Evolutionary conservation across 2,113 vertebrate genomes (phyloP).

Genomic region (Amia ocellicauda): DNA sequence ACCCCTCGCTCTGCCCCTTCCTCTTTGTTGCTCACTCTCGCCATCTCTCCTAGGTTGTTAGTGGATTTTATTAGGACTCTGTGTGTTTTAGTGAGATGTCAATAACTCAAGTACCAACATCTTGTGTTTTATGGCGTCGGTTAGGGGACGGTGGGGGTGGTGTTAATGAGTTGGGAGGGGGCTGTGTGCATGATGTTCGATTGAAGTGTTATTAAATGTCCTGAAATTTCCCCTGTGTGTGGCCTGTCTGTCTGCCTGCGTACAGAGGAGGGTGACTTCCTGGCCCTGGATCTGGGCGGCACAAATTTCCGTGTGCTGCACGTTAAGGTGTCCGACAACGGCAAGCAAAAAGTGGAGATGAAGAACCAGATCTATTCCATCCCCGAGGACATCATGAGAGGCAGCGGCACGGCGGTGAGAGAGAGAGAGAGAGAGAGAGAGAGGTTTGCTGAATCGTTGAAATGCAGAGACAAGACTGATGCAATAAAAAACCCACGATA

Average conservation of each 20-base stretch:
- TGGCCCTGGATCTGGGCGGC: slow-evolving; percentile 88
- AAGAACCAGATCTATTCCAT: slow-evolving; percentile 91
- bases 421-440: background rate
- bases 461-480: background rate
- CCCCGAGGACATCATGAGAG: slow-evolving; percentile 85
- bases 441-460: background rate
- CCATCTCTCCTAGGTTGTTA: background rate
- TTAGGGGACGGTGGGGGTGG: no score
- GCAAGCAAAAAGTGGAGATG: slow-evolving; percentile 88
- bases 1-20: no score
- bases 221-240: no score
- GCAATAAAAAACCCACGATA: background rate
- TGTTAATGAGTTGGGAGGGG: no score
- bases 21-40: background rate
- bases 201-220: no score
- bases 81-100: background rate
- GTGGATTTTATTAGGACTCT: background rate
- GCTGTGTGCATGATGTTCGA: no score
- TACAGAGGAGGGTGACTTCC: slow-evolving; percentile 87
- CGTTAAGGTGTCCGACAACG: slow-evolving; percentile 80
- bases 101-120: no score
- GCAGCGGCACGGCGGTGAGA: slow-evolving; percentile 78
- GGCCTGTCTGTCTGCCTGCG: background rate
- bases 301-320: slow-evolving; percentile 87
- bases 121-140: no score